Percentiles rank a stretch among this genome's conserved stretches.
These are phyloP conservation scores for Trichonephila clavata DNA, from an alignment of 1,140 invertebrate species.

Conservation along the genomic window DNA sequence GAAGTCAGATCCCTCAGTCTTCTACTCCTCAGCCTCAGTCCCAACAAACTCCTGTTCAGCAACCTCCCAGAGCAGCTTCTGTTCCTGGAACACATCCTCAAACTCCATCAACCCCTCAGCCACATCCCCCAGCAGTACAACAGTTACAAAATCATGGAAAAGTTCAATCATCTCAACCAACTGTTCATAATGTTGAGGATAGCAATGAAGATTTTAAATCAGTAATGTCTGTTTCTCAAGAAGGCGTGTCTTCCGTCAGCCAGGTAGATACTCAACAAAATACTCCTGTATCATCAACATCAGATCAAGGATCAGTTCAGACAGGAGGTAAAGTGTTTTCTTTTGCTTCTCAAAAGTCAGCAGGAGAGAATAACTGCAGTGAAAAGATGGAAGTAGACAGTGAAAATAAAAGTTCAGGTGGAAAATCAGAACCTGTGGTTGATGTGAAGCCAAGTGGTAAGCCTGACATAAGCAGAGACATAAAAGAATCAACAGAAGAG, in stretches of 20 bases:
- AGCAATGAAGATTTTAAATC: constrained; percentile 73
- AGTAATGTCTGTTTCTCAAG: constrained; percentile 59
- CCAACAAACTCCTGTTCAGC: constrained; percentile 75
- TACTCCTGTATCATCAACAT: constrained; percentile 68
- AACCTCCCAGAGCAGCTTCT: constrained; percentile 76
- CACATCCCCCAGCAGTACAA: constrained; percentile 41
- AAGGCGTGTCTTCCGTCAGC: constrained; percentile 57
- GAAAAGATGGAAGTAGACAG: constrained; percentile 73
- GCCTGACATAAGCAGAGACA: constrained; percentile 4
- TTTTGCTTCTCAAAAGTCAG: constrained; percentile 69
- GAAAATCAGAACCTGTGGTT: constrained; percentile 6
- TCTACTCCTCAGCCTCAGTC: constrained; percentile 76
- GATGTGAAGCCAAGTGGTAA: constrained; percentile 54
- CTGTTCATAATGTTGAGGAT: constrained; percentile 70
- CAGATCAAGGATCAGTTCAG: constrained; percentile 55
- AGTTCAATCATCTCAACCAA: constrained; percentile 38
- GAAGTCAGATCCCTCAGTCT: constrained; percentile 73
- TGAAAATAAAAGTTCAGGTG: constrained; percentile 51
- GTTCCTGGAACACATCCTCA: constrained; percentile 72
- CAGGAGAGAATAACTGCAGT: constrained; percentile 52
- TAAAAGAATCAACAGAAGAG: constrained; percentile 83
- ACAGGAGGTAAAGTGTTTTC: constrained; percentile 73
- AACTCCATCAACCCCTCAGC: constrained; percentile 72
- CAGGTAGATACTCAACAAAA: constrained; percentile 57
- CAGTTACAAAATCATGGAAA: constrained; percentile 62